Conservation (phyloP, 1,140 invertebrate species). For the Drosophila rufa region DNA sequence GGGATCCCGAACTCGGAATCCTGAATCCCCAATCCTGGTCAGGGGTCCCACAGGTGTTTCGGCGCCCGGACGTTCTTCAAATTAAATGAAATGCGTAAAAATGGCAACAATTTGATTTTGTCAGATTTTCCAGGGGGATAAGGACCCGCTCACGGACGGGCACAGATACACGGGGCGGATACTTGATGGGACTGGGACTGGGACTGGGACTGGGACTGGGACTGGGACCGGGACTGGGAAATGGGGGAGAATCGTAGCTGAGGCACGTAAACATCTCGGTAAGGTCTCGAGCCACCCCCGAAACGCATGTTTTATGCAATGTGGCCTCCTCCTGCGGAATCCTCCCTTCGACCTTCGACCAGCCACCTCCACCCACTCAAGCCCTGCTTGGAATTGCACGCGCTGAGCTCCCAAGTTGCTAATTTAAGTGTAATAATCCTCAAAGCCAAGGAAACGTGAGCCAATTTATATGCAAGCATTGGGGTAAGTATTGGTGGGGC, state of each 20-base stretch:
- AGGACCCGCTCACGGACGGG: conserved; percentile 25
- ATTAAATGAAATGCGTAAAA: conserved; percentile 84
- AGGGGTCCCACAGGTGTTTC: conserved; percentile 74
- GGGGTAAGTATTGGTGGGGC: conserved; percentile 44
- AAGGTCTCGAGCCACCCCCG: conserved; percentile 47
- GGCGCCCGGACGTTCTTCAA: conserved; percentile 65
- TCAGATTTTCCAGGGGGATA: conserved; percentile 73
- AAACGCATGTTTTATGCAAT: conserved; percentile 77
- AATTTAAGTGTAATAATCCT: conserved; percentile 84
- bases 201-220: conserved; percentile 3
- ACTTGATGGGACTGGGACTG: conserved; percentile 19
- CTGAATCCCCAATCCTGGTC: conserved; percentile 1
- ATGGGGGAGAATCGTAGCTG: conserved; percentile 35
- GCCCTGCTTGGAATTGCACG: conserved; percentile 56
- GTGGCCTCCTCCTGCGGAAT: conserved; percentile 14
- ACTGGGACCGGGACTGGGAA: conserved; percentile 3
- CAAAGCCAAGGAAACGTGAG: conserved; percentile 82
- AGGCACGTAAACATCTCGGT: conserved; percentile 53
- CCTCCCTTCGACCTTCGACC: conserved; percentile 2
- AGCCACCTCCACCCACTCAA: background rate
- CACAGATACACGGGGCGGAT: conserved; percentile 24
- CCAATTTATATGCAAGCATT: conserved; percentile 83
- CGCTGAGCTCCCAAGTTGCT: conserved; percentile 78
- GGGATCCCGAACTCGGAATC: conserved; percentile 11
- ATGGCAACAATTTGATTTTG: conserved; percentile 84